phyloP scores from a whole-genome alignment of 1,140 invertebrate species.

The Platyura marginata region DNA sequence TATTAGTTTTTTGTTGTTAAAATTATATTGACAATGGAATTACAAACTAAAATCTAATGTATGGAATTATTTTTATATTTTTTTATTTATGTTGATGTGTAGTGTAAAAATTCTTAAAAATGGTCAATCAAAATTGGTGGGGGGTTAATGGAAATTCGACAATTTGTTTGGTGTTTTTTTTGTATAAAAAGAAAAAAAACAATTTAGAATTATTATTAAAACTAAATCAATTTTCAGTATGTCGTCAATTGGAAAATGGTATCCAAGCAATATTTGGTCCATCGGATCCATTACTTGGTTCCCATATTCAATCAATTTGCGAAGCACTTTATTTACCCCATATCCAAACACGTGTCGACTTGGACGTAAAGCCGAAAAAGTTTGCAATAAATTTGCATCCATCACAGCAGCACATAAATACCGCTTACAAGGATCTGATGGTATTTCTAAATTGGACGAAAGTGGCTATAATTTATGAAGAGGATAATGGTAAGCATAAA shows the following conservation, averaged over 20 bases:
- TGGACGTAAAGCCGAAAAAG: conserved; percentile 31
- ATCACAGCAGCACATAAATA: conserved; percentile 60
- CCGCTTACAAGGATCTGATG: conserved; percentile 74
- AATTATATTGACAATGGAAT: too few species aligned
- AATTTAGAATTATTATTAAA: not conserved
- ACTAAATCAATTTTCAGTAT: conserved; percentile 44
- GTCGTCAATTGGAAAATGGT: conserved; percentile 65
- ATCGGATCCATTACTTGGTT: conserved; percentile 57
- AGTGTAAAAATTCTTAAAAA: too few species aligned
- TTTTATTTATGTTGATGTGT: too few species aligned
- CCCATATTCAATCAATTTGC: conserved; percentile 78
- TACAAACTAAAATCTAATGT: too few species aligned
- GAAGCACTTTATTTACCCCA: conserved; percentile 77
- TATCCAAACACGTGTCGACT: conserved; percentile 55
- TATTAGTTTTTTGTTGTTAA: too few species aligned
- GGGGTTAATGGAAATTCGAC: too few species aligned
- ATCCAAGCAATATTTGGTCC: conserved; percentile 82
- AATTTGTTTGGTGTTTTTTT: conserved; percentile 11
- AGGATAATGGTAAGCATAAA: conserved; percentile 17
- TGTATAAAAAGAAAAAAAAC: not conserved
- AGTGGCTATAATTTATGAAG: conserved; percentile 86
- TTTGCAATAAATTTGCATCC: conserved; percentile 83
- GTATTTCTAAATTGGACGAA: conserved; percentile 81
- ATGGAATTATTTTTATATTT: too few species aligned
- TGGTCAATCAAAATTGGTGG: too few species aligned